phyloP scores from a whole-genome alignment of 64 coral and sea anemone species.

The Pocillopora verrucosa region DNA sequence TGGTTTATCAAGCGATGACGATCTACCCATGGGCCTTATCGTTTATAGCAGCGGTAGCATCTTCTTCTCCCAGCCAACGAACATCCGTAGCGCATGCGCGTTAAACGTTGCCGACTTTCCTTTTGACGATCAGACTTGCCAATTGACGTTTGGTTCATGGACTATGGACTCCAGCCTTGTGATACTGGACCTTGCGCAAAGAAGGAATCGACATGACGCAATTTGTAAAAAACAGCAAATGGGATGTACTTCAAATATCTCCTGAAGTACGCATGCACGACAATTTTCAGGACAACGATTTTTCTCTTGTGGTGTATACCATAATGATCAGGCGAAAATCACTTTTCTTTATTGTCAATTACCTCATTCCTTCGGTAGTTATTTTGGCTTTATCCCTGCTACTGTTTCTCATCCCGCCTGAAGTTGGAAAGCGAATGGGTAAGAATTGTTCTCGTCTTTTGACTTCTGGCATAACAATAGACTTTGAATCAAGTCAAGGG shows the following conservation, averaged over 20 bases:
- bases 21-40: conserved; percentile 39
- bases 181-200: conserved; percentile 35
- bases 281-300: neutral
- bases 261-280: neutral
- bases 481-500: too few species aligned
- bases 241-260: conserved; percentile 58
- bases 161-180: conserved; percentile 41
- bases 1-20: conserved; percentile 42
- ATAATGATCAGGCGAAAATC: conserved; percentile 62
- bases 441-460: conserved; percentile 4
- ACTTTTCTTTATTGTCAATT: conserved; percentile 82
- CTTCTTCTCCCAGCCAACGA: conserved; percentile 54
- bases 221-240: conserved; percentile 73
- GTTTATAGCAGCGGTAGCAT: conserved; percentile 30
- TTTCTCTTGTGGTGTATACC: conserved; percentile 31
- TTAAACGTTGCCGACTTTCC: conserved; percentile 73
- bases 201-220: conserved; percentile 43
- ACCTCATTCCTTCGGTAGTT: conserved; percentile 66
- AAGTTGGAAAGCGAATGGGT: conserved; percentile 99
- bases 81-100: conserved; percentile 67
- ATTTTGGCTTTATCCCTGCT: conserved; percentile 64
- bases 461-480: too few species aligned
- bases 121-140: conserved; percentile 83
- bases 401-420: conserved; percentile 94
- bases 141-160: conserved; percentile 77